phyloP scores from a whole-genome alignment of 2,797 vertebrate genomes.

The Argentina silus region DNA sequence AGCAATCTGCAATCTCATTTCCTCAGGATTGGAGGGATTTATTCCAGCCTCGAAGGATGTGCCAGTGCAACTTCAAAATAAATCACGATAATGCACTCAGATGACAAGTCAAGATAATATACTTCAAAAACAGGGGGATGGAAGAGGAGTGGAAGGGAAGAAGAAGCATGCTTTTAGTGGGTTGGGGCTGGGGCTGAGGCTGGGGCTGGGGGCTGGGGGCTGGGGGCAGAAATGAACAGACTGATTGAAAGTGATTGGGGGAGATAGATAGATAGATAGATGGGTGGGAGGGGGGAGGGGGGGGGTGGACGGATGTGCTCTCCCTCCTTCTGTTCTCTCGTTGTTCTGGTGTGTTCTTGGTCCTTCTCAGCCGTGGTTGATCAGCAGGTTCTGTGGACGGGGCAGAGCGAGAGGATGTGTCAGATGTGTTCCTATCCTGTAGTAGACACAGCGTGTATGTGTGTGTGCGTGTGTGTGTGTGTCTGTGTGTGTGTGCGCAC shows the following conservation, averaged over 20 bases:
- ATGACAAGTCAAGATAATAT: constrained; percentile 68
- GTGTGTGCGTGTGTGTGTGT: too few species aligned
- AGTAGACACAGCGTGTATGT: neutral
- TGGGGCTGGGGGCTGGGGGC: neutral
- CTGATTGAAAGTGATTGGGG: constrained; percentile 28
- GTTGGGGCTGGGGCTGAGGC: neutral
- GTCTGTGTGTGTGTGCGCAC: too few species aligned
- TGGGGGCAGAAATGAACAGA: neutral
- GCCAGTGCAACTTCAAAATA: constrained; percentile 67
- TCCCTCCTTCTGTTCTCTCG: constrained; percentile 42
- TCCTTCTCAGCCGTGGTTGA: constrained; percentile 68
- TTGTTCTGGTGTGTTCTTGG: constrained; percentile 26
- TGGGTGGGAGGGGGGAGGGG: constrained; percentile 2
- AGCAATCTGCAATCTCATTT: constrained; percentile 66
- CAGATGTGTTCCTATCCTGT: neutral
- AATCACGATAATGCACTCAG: constrained; percentile 68
- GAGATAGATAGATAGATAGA: too few species aligned
- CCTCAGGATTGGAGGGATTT: constrained; percentile 72
- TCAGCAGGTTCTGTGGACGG: constrained; percentile 60
- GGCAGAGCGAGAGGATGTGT: constrained; percentile 1
- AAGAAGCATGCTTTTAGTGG: constrained; percentile 1
- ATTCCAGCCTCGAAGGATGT: constrained; percentile 65
- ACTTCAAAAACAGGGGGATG: constrained; percentile 48
- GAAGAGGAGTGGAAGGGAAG: neutral
- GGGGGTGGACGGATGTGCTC: constrained; percentile 37